Evolutionary conservation across 2,888 invertebrate genomes (phyloP).

Genomic region (Cerceris ruficornis): DNA sequence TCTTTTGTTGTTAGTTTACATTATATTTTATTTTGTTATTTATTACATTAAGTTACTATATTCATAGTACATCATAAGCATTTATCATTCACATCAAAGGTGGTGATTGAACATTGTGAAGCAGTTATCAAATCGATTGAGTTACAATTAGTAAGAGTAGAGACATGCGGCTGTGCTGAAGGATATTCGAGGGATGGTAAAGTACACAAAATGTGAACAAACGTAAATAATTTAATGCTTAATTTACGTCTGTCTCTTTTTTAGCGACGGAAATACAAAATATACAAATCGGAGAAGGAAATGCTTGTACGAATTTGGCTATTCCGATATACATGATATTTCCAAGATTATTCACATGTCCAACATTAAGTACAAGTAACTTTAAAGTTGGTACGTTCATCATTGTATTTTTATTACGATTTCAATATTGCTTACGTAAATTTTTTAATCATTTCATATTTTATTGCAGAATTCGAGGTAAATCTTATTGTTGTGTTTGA

Average conservation of each 20-base stretch:
- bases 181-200: conserved; percentile 95
- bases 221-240: neutral
- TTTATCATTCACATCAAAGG: conserved; percentile 77
- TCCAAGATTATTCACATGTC: conserved; percentile 97
- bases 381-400: conserved; percentile 93
- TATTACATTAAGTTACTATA: neutral
- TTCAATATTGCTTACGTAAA: conserved; percentile 25
- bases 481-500: conserved; percentile 96
- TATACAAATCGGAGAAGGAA: conserved; percentile 97
- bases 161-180: conserved; percentile 96
- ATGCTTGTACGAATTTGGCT: conserved; percentile 90
- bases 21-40: too few relatives aligned
- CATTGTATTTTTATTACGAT: conserved; percentile 14
- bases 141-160: conserved; percentile 95
- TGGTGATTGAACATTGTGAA: conserved; percentile 91
- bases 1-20: too few relatives aligned
- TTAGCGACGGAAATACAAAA: conserved; percentile 98
- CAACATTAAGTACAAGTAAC: conserved; percentile 93
- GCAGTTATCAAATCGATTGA: conserved; percentile 95
- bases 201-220: conserved; percentile 10
- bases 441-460: conserved; percentile 35
- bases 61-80: neutral
- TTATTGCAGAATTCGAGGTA: conserved; percentile 94
- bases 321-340: conserved; percentile 98
- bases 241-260: conserved; percentile 7